A percentile compares a stretch with the other conserved stretches of the same genome.
Conservation (phyloP, 2,888 invertebrate species). For the Ormia ochracea region DNA sequence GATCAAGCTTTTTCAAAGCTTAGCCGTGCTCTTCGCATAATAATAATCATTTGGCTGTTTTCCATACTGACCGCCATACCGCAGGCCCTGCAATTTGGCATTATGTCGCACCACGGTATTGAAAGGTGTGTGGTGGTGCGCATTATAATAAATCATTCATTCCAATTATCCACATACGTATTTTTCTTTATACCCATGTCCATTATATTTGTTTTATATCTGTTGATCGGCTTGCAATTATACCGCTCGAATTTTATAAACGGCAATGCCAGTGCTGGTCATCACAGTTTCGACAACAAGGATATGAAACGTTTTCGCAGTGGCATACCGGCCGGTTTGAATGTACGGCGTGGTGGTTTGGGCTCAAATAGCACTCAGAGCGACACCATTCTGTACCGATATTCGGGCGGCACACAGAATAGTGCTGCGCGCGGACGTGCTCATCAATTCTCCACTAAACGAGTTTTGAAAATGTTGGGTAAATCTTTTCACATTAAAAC, state of each 20-base stretch:
- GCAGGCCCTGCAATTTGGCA: conserved; percentile 88
- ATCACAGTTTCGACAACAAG: background rate
- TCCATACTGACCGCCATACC: conserved; percentile 86
- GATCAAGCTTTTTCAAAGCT: conserved; percentile 89
- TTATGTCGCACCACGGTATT: conserved; percentile 74
- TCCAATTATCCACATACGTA: conserved; percentile 82
- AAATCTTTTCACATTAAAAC: conserved; percentile 72
- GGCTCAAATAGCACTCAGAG: conserved; percentile 67
- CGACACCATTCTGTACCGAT: conserved; percentile 71
- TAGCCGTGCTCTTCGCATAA: conserved; percentile 87
- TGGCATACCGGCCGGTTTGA: conserved; percentile 17
- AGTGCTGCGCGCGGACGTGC: conserved; percentile 77
- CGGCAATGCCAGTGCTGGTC: conserved; percentile 77
- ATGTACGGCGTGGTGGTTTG: conserved; percentile 47
- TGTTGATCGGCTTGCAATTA: conserved; percentile 84
- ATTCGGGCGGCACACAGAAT: conserved; percentile 78
- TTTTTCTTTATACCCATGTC: conserved; percentile 94
- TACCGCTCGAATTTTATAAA: conserved; percentile 77
- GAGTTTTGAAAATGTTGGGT: conserved; percentile 88
- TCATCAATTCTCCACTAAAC: conserved; percentile 80
- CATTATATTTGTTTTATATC: conserved; percentile 88
- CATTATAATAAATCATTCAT: conserved; percentile 78
- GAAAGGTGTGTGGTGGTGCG: conserved; percentile 73
- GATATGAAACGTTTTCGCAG: conserved; percentile 15
- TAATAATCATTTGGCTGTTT: conserved; percentile 86